A percentile compares a stretch with the other conserved stretches of the same genome.
phyloP scores from a whole-genome alignment of 2,797 vertebrate species.

The Calcarius lapponicus region DNA sequence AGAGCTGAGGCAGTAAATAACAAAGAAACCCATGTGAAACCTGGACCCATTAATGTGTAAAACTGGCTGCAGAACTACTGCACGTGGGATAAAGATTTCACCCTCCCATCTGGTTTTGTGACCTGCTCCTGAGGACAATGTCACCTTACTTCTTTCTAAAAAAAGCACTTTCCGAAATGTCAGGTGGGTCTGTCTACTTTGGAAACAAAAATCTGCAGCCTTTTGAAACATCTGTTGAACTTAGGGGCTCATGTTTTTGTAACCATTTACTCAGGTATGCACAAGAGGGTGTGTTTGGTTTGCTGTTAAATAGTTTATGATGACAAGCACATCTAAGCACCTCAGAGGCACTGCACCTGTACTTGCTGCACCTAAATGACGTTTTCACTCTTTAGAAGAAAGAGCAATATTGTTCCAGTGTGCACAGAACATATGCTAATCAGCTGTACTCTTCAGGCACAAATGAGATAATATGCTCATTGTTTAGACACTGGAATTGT shows the following conservation, averaged over 20 bases:
- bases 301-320: conserved; percentile 48
- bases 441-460: conserved; percentile 82
- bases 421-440: conserved; percentile 85
- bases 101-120: neutral
- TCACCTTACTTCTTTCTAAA: neutral
- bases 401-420: conserved; percentile 75
- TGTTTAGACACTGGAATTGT: conserved; percentile 89
- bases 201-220: neutral
- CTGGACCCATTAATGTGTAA: neutral
- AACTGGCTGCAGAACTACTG: neutral
- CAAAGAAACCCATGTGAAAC: neutral
- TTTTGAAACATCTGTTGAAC: neutral
- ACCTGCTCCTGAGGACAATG: neutral
- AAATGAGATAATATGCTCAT: conserved; percentile 86
- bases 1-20: neutral
- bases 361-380: conserved; percentile 66
- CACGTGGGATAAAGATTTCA: neutral
- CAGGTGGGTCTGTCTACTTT: neutral
- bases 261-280: neutral
- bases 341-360: conserved; percentile 73
- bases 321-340: conserved; percentile 58
- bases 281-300: neutral
- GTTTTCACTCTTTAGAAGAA: conserved; percentile 78
- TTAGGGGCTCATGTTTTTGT: neutral
- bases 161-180: neutral